Evolutionary conservation across 2,888 invertebrate species (phyloP).

Genomic region (Andricus quercusramuli): DNA sequence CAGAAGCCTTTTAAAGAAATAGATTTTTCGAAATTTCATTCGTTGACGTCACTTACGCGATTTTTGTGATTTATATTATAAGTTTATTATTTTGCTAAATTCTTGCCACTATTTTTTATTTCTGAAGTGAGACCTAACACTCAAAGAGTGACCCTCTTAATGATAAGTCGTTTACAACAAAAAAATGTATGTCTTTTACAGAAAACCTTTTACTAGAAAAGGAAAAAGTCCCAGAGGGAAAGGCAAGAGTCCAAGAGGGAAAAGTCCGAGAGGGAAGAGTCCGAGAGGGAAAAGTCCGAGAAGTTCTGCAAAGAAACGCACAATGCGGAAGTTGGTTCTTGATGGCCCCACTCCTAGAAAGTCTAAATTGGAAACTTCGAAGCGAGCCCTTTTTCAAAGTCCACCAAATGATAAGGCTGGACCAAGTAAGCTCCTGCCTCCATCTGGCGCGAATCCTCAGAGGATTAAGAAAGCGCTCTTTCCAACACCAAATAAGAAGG

Average conservation of each 20-base stretch:
- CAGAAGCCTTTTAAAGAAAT: no score
- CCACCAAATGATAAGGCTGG: slow-evolving; percentile 79
- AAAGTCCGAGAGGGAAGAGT: slow-evolving; percentile 80
- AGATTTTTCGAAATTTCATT: no score
- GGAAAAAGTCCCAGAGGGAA: slow-evolving; percentile 78
- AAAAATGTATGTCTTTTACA: slow-evolving; percentile 57
- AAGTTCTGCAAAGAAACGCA: slow-evolving; percentile 82
- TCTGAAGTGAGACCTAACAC: no score
- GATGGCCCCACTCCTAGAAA: slow-evolving; percentile 75
- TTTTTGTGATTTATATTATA: no score
- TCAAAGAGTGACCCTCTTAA: no score
- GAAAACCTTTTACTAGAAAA: slow-evolving; percentile 77
- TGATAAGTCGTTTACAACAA: not conserved
- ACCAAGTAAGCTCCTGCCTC: slow-evolving; percentile 70
- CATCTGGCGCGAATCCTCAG: slow-evolving; percentile 76
- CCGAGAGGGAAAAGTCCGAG: slow-evolving; percentile 81
- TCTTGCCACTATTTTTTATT: no score
- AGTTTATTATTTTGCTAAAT: no score
- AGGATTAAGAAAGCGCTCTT: slow-evolving; percentile 85
- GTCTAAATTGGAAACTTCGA: slow-evolving; percentile 81
- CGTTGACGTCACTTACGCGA: no score
- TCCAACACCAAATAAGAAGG: slow-evolving; percentile 80
- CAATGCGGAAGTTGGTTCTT: slow-evolving; percentile 78
- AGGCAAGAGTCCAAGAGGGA: slow-evolving; percentile 80
- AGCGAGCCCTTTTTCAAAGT: slow-evolving; percentile 88